These are phyloP conservation scores for Nestor notabilis DNA, from an alignment of 2,113 vertebrate species.

Conservation along the genomic window DNA sequence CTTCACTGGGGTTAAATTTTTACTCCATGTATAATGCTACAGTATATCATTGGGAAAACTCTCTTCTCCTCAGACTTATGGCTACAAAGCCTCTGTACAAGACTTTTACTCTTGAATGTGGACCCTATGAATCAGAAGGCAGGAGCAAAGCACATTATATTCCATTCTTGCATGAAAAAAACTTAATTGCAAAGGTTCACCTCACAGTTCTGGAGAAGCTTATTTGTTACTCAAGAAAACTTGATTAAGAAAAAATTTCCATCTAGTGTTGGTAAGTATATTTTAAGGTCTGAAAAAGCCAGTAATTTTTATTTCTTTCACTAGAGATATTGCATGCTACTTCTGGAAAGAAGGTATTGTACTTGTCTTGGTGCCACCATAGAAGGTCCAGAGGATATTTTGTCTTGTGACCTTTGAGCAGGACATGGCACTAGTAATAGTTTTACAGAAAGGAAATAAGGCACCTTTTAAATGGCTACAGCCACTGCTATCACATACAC, in stretches of 20 bases:
- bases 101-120: background rate
- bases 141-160: background rate
- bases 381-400: background rate
- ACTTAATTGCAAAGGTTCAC: background rate
- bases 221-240: background rate
- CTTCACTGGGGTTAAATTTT: background rate
- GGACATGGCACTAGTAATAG: background rate
- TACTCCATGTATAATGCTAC: background rate
- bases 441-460: background rate
- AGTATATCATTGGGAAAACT: background rate
- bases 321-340: background rate
- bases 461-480: background rate
- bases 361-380: background rate
- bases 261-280: background rate
- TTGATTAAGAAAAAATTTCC: background rate
- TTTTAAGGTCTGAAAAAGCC: background rate
- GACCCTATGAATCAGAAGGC: background rate
- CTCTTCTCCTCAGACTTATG: background rate
- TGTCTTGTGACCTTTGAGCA: background rate
- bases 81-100: background rate
- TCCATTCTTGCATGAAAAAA: background rate
- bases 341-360: background rate
- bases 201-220: background rate
- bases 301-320: background rate
- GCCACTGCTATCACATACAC: background rate